Percentiles rank a stretch among this genome's conserved stretches.
phyloP scores from a whole-genome alignment of 2,888 invertebrate species.

The Terebella lapidaria region DNA sequence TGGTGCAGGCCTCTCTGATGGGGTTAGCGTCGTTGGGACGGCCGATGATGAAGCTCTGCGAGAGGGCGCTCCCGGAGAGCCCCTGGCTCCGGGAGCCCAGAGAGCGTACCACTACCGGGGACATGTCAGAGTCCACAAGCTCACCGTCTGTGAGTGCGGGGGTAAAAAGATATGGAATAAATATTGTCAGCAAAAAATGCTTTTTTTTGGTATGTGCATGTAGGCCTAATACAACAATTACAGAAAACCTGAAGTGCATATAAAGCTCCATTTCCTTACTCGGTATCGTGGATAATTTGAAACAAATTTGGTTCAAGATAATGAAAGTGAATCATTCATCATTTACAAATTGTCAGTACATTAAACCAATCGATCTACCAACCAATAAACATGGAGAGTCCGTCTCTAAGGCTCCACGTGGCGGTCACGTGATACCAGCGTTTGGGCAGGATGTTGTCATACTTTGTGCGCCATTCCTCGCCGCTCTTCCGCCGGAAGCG shows the following conservation, averaged over 20 bases:
- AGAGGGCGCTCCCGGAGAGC: not conserved
- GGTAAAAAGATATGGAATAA: too few species aligned
- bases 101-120: not conserved
- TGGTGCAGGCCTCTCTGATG: constrained; percentile 24
- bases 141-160: too few species aligned
- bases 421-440: constrained; percentile 48
- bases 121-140: constrained; percentile 16
- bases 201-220: too few species aligned
- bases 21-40: constrained; percentile 35
- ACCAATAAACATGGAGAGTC: constrained; percentile 39
- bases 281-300: too few species aligned
- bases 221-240: too few species aligned
- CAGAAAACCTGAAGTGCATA: too few species aligned
- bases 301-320: too few species aligned
- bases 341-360: too few species aligned
- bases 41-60: constrained; percentile 37
- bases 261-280: too few species aligned
- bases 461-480: constrained; percentile 35
- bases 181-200: too few species aligned
- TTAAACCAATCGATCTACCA: too few species aligned
- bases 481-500: constrained; percentile 41
- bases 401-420: constrained; percentile 37
- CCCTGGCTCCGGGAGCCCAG: not conserved
- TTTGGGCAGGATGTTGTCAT: constrained; percentile 29
- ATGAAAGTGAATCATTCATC: too few species aligned